Conservation (phyloP, 2,113 vertebrate genomes). For the Crypturellus undulatus region DNA sequence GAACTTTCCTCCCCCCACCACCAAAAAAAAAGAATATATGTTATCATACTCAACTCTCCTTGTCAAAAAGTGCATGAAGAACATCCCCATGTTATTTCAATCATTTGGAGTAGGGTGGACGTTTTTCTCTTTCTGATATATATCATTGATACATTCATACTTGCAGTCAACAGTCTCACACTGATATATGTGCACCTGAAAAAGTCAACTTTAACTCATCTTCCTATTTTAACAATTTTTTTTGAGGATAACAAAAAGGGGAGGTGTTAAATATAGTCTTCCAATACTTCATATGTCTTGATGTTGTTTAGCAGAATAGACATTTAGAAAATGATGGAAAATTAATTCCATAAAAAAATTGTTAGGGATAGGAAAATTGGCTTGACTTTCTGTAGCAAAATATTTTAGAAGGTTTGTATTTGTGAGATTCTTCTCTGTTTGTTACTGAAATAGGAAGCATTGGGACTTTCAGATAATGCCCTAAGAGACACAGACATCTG, state of each 20-base stretch:
- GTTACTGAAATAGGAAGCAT: not conserved
- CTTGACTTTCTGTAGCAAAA: not conserved
- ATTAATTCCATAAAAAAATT: not conserved
- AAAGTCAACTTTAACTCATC: not conserved
- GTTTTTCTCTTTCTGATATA: not conserved
- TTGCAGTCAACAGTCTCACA: not conserved
- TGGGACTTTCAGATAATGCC: not conserved
- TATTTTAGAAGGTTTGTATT: not conserved
- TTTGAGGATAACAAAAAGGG: not conserved
- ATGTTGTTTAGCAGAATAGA: not conserved
- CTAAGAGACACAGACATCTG: not conserved
- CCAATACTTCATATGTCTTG: no score
- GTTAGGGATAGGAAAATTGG: not conserved
- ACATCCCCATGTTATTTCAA: not conserved
- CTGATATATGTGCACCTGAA: not conserved
- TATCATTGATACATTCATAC: not conserved
- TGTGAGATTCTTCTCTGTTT: not conserved
- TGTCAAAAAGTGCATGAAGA: not conserved
- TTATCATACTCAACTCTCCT: not conserved
- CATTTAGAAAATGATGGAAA: not conserved
- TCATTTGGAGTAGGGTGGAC: not conserved
- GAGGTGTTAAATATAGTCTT: not conserved
- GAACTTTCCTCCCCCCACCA: no score
- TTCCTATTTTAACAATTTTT: not conserved
- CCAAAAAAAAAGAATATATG: not conserved